Evolutionary conservation across 2,113 vertebrate genomes (phyloP), one percentile per base, ranked within the genome.

Genomic region (Sclerurus mexicanus): DNA sequence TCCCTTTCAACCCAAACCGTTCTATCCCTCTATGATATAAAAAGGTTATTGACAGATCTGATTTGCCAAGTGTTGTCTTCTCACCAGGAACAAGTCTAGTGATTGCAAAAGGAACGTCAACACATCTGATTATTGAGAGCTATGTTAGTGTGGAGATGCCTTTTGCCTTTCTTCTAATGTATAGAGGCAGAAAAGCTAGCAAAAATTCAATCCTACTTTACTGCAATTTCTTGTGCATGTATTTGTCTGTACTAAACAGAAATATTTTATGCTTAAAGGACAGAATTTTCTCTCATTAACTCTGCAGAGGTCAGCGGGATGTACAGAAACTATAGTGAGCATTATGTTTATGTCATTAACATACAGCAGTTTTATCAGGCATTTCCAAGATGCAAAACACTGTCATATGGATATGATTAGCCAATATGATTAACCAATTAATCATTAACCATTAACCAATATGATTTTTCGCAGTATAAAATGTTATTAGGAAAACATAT

Each of bases 231-330:
- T 93, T 89, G 60, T 93, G 46, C 66, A 85, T 79, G 39, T 79
- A 93, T 93, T 94, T 96, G 10, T 42, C 71, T 69, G 8, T 46
- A 89, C 69, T 95, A 69, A 85, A 85, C 40, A 88, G 50, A 23
- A 89, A 58, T 85, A 91, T 82, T 89, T 93, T 63, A 79, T 73
- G n/a, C 69, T 91, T 82, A 87, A 85, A 69, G 44, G 42, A 79
- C 33, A 78, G 58, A 90, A 33, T 82, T 82, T 93, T 91, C 60
- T 73, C 69, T 93, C 53, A 77, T 79, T 89, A 92, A 85, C 77
- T 42, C 58, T 69, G 50, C 46, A 58, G 78, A 85, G 81, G 71
- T 93, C 85, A 95, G 40, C 30, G 25, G 85, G 33, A 89, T 60
- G 30, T 69, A 91, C 59, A 85, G 71, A 82, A 96, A 73, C 35